Evolutionary conservation across 2,113 vertebrate genomes (phyloP).

Genomic region (Eurypyga helias): DNA sequence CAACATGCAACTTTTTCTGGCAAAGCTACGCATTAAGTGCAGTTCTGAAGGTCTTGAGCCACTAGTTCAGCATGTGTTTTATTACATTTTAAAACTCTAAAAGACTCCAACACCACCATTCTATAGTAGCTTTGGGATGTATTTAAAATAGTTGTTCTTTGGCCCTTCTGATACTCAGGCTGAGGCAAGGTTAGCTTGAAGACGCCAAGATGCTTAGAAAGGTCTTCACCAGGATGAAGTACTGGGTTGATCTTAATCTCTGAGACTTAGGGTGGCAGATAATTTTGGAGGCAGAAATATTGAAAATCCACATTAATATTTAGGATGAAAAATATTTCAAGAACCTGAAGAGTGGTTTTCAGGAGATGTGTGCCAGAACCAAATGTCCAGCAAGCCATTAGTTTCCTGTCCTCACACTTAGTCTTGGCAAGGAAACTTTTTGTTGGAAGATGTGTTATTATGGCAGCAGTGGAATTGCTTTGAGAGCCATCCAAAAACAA

Average conservation of each 20-base stretch:
- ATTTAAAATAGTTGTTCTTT: neutral
- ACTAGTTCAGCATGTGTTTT: neutral
- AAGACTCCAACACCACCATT: neutral
- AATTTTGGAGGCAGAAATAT: neutral
- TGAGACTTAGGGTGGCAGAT: neutral
- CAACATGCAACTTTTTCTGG: neutral
- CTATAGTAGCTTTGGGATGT: neutral
- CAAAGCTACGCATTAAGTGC: neutral
- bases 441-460: conserved; percentile 20
- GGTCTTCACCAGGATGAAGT: neutral
- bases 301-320: neutral
- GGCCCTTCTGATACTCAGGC: neutral
- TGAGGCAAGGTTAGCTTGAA: neutral
- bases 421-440: conserved; percentile 2
- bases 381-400: conserved; percentile 13
- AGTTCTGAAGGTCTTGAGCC: neutral
- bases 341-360: neutral
- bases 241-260: neutral
- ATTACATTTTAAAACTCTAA: neutral
- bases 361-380: neutral
- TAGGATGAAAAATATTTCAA: neutral
- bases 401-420: neutral
- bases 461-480: conserved; percentile 29
- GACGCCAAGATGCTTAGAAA: neutral
- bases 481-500: conserved; percentile 47